Percentiles rank a stretch among this genome's conserved stretches.
These are phyloP conservation scores for Ploceus nigricollis DNA, from an alignment of 2,113 vertebrate species.

Conservation along the genomic window DNA sequence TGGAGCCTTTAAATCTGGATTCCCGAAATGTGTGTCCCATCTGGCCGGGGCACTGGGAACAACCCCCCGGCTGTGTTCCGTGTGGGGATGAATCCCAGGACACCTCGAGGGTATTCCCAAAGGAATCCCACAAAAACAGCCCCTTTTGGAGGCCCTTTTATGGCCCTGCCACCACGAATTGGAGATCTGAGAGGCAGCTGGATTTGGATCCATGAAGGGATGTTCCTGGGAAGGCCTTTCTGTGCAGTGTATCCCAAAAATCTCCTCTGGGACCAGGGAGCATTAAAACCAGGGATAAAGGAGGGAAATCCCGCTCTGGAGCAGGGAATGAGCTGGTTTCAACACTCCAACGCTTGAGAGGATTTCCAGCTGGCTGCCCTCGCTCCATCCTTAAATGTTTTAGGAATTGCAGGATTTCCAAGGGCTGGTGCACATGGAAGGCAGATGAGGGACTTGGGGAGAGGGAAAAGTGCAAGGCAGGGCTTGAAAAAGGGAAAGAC, in stretches of 20 bases:
- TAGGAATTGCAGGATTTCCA: background rate
- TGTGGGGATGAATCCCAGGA: background rate
- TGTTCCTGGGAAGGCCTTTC: background rate
- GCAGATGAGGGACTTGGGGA: background rate
- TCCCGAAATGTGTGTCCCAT: background rate
- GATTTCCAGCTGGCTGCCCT: background rate
- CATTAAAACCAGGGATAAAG: fast-evolving
- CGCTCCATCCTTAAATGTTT: background rate
- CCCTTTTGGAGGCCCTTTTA: fast-evolving
- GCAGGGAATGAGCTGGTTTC: background rate
- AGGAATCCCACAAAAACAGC: background rate
- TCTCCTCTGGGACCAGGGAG: fast-evolving
- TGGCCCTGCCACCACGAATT: fast-evolving
- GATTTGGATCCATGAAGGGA: background rate
- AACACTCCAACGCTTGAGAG: background rate
- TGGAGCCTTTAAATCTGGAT: background rate
- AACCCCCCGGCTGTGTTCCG: fast-evolving
- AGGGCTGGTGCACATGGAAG: background rate
- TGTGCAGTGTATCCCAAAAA: background rate
- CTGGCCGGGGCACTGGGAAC: background rate
- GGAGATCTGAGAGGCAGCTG: background rate
- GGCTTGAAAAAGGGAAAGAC: background rate
- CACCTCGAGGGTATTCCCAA: background rate
- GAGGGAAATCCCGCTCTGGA: fast-evolving
- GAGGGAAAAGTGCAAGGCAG: background rate